These are phyloP conservation scores for Scytalopus superciliaris DNA, from an alignment of 2,113 vertebrate genomes.

Conservation along the genomic window DNA sequence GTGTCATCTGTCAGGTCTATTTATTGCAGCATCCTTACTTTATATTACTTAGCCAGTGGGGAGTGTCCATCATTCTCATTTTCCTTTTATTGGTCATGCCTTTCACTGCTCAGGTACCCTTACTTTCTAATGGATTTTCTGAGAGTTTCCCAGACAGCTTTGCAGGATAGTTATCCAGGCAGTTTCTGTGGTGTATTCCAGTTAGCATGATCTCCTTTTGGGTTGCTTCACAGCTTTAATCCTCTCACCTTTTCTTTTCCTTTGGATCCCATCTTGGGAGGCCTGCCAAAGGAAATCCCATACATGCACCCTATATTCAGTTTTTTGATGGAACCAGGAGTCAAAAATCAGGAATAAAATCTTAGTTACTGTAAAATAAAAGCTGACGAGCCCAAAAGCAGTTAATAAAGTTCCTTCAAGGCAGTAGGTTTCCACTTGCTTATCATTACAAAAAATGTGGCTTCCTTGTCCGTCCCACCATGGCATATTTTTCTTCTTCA, in stretches of 20 bases:
- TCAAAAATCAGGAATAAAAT: background rate
- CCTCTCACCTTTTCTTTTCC: background rate
- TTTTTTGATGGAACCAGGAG: background rate
- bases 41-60: conserved; percentile 14
- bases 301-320: background rate
- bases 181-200: background rate
- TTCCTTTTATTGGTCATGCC: background rate
- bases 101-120: background rate
- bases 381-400: background rate
- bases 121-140: background rate
- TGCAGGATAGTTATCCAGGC: background rate
- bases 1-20: conserved; percentile 50
- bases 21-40: conserved; percentile 25
- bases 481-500: background rate
- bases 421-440: background rate
- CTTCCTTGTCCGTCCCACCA: background rate
- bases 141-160: background rate
- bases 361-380: background rate
- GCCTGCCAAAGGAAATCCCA: background rate
- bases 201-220: background rate
- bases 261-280: background rate
- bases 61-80: background rate
- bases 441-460: background rate
- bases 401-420: background rate
- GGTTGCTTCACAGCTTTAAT: background rate